Evolutionary conservation across 2,888 invertebrate species (phyloP).

Genomic region (Deroplatys truncata): DNA sequence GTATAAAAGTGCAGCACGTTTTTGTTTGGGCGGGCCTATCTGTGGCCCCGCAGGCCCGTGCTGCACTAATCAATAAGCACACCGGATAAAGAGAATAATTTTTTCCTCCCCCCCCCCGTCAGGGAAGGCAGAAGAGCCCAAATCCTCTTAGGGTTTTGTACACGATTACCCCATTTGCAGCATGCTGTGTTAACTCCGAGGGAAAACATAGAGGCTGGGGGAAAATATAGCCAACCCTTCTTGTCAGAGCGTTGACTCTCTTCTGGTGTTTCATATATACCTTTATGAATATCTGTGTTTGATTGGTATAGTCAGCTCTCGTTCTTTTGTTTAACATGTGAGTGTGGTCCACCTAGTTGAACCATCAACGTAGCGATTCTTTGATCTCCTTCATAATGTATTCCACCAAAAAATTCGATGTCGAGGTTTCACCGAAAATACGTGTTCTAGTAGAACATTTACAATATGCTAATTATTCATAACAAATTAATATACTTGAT

Average conservation of each 20-base stretch:
- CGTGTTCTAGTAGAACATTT: no score
- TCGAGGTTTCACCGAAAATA: no score
- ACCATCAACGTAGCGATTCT: no score
- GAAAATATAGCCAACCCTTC: neutral
- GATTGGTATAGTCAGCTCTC: no score
- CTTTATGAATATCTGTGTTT: no score
- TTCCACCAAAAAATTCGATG: no score
- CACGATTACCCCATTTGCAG: slow-evolving; percentile 23
- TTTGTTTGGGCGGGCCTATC: neutral
- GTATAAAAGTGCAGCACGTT: neutral
- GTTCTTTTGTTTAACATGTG: no score
- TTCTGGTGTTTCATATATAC: no score
- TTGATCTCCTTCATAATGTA: no score
- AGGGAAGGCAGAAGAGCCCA: slow-evolving; percentile 8
- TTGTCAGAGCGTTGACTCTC: neutral
- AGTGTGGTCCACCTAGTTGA: no score
- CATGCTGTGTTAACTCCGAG: neutral
- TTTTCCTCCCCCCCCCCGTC: neutral
- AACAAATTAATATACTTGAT: no score
- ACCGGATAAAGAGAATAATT: slow-evolving; percentile 1
- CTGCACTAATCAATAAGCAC: slow-evolving; percentile 20
- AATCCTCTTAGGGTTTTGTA: slow-evolving; percentile 21
- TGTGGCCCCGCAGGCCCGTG: neutral
- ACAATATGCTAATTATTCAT: no score
- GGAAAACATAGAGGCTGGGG: neutral